Evolutionary conservation across 2,797 vertebrate species (phyloP).

Genomic region (Scolopax rusticola): DNA sequence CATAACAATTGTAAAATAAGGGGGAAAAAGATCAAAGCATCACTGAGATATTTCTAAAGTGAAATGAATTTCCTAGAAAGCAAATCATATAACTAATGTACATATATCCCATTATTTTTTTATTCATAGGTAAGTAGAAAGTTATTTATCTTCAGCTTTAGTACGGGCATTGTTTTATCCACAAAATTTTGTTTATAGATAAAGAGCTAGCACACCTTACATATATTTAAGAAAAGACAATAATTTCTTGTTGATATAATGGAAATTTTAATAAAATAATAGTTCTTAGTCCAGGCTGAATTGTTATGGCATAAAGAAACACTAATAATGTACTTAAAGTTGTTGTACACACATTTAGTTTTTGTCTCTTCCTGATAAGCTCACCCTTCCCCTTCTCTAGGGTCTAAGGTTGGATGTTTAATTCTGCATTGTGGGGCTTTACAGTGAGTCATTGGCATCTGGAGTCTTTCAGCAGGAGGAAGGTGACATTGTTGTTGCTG

Average conservation of each 20-base stretch:
- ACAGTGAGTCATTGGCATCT: not conserved
- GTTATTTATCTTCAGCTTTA: not conserved
- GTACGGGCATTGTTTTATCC: not conserved
- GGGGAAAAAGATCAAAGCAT: not conserved
- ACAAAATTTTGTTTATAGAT: not conserved
- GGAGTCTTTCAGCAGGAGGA: not conserved
- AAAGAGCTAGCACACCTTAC: not conserved
- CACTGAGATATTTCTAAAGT: not conserved
- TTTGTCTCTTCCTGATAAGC: not conserved
- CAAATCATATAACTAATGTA: not conserved
- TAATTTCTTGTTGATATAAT: not conserved
- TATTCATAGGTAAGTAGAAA: not conserved
- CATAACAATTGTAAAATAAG: not conserved
- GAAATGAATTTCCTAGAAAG: not conserved
- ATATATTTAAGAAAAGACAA: not conserved
- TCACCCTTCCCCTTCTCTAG: not conserved
- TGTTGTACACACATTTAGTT: accelerated
- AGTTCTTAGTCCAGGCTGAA: not conserved
- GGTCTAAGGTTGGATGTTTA: not conserved
- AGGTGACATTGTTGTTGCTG: not conserved
- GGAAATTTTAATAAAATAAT: not conserved
- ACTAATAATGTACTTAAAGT: not conserved
- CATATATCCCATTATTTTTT: not conserved
- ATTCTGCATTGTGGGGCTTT: not conserved
- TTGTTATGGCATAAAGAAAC: not conserved